Percentiles rank a stretch among this genome's conserved stretches.
phyloP scores from a whole-genome alignment of 2,797 vertebrate species.

The Tragelaphus oryx region DNA sequence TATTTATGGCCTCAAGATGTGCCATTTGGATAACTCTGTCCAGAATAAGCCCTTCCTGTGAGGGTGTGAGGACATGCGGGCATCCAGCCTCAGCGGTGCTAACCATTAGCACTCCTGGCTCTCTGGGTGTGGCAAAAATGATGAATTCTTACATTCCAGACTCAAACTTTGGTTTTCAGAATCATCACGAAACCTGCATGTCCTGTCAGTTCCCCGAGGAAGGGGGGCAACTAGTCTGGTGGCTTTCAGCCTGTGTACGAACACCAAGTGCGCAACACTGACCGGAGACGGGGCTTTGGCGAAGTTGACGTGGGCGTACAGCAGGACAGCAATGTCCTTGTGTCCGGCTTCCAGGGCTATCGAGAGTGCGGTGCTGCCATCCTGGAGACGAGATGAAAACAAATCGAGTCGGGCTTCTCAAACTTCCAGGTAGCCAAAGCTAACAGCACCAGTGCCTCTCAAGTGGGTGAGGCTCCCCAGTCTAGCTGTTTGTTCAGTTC shows the following conservation, averaged over 20 bases:
- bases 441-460: neutral
- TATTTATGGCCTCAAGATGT: neutral
- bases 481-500: neutral
- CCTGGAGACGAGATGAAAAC: conserved; percentile 80
- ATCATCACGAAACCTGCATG: neutral
- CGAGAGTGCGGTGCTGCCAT: conserved; percentile 96
- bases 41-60: neutral
- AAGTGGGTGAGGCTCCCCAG: accelerated
- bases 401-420: neutral
- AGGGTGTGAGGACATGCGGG: neutral
- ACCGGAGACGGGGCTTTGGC: conserved; percentile 96
- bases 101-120: neutral
- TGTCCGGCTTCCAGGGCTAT: conserved; percentile 98
- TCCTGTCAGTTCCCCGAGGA: neutral
- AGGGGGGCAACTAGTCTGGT: neutral
- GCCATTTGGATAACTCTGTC: neutral
- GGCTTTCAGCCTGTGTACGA: neutral
- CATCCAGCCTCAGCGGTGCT: neutral
- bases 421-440: neutral
- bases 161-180: neutral
- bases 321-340: conserved; percentile 95
- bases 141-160: neutral
- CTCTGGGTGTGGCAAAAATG: neutral
- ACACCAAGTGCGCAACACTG: conserved; percentile 64
- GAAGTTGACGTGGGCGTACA: conserved; percentile 97